These are phyloP conservation scores for Drosophila eugracilis DNA, from an alignment of 1,140 invertebrate species.

Conservation along the genomic window DNA sequence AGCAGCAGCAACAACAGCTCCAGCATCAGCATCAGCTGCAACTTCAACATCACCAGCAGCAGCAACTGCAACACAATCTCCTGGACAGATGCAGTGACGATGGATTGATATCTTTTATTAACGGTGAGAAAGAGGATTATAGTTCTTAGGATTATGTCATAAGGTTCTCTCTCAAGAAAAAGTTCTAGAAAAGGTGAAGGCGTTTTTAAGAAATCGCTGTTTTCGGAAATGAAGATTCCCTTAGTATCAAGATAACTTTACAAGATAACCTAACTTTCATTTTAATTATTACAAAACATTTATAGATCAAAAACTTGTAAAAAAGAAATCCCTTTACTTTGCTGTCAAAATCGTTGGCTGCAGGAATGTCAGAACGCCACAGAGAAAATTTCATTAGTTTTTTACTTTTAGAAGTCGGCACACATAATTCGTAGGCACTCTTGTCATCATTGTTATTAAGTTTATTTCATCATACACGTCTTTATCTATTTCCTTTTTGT, in stretches of 20 bases:
- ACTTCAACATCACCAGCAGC: conserved; percentile 37
- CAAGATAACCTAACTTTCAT: too few species aligned
- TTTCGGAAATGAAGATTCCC: fast-evolving
- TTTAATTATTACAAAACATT: too few species aligned
- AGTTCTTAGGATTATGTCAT: neutral
- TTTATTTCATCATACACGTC: conserved; percentile 31
- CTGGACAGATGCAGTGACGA: conserved; percentile 59
- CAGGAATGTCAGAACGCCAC: conserved; percentile 18
- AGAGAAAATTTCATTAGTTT: conserved; percentile 61
- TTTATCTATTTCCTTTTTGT: too few species aligned
- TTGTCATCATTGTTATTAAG: conserved; percentile 38
- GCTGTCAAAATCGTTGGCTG: conserved; percentile 7
- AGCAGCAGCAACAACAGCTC: conserved; percentile 44
- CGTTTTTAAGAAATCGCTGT: neutral
- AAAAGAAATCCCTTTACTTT: conserved; percentile 16
- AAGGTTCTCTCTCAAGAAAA: neutral
- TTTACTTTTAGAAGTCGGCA: conserved; percentile 80
- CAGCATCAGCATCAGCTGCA: conserved; percentile 41
- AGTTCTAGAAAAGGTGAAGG: neutral
- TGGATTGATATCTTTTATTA: conserved; percentile 72
- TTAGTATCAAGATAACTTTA: too few species aligned
- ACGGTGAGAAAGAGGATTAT: conserved; percentile 47
- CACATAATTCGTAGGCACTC: conserved; percentile 53
- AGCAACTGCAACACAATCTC: conserved; percentile 54
- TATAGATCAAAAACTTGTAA: too few species aligned